Evolutionary conservation across 2,797 vertebrate genomes (phyloP).

Genomic region (Limnodromus scolopaceus): DNA sequence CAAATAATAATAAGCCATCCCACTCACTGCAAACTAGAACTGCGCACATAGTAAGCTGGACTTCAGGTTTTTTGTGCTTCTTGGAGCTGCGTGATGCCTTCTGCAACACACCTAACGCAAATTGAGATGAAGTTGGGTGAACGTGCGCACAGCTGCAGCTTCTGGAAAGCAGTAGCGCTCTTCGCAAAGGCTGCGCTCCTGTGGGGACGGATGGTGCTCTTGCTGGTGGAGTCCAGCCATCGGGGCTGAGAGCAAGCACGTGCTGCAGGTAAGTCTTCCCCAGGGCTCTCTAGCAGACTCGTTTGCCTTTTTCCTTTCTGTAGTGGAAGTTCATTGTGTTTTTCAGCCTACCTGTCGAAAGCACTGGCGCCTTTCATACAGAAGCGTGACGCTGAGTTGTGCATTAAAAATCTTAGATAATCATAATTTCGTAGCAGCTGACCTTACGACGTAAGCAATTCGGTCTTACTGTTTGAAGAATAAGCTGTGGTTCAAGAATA

Average conservation of each 20-base stretch:
- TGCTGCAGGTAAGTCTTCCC: not conserved
- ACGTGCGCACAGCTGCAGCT: rapidly evolving
- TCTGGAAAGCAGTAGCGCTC: not conserved
- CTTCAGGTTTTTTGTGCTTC: not conserved
- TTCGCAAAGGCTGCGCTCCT: not conserved
- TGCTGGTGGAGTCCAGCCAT: not conserved
- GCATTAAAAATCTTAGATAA: not conserved
- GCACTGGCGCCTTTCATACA: not conserved
- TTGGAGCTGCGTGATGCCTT: not conserved
- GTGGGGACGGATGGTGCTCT: not conserved
- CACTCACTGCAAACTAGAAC: not conserved
- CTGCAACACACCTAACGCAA: not conserved
- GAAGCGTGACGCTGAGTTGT: not conserved
- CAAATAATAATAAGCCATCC: not conserved
- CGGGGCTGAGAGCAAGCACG: not conserved
- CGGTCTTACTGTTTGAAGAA: not conserved
- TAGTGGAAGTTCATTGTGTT: not conserved
- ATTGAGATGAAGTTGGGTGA: rapidly evolving
- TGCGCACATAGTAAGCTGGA: rapidly evolving
- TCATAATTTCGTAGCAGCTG: not conserved
- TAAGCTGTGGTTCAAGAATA: not conserved
- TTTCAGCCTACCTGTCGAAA: not conserved
- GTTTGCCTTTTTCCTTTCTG: not conserved
- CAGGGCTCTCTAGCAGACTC: rapidly evolving
- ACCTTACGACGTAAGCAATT: not conserved